Evolutionary conservation across 2,113 vertebrate species (phyloP), one percentile per base, ranked within the genome.

Genomic region (Dicaeum eximium): DNA sequence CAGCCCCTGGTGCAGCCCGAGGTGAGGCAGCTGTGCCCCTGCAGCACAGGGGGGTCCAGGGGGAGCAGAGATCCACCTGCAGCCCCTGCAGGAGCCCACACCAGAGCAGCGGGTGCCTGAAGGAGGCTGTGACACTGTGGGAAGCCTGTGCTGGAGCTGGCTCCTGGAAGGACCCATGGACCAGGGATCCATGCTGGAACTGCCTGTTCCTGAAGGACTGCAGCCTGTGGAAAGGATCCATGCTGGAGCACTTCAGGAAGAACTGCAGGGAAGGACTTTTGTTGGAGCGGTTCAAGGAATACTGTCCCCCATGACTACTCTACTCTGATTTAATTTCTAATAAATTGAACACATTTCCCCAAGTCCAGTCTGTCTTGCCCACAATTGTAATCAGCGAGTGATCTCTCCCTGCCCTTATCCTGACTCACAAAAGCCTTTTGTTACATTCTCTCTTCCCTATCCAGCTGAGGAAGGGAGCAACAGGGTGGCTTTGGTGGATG

Each of bases 321-420:
- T 38, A 38, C 27, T 81, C 33, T n/a, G 28, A 67, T 35, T 60
- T 31, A 51, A 30, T 30, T 74, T 45, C 20, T 53, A 53, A n/a
- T 25, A 60, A 57, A 80, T 33, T 7, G 24, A 81, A 33, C 0
- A 1, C 13, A 67, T 81, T 45, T 67, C 15, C 30, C 11, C 38
- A 38, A 44, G 9, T 20, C 20, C 9, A 40, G 16, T 24, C 45
- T 60, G 42, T 42, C 18, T 27, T 64, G 33, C 15, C 20, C 20
- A 21, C 0, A 0, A 53, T 15, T 11, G 28, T 31, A 60, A 45
- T 7, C 37, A 38, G 23, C 1, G 2, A n/a, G 33, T n/a, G 44
- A 88, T 44, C 13, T n/a, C 33, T 51, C 20, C 53, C 24, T 25
- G 38, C n/a, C 14, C n/a, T 60, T n/a, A 45, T 3, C 28, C 38